Evolutionary conservation across 1,140 invertebrate species (phyloP).

Genomic region (Condylostylus longicornis): DNA sequence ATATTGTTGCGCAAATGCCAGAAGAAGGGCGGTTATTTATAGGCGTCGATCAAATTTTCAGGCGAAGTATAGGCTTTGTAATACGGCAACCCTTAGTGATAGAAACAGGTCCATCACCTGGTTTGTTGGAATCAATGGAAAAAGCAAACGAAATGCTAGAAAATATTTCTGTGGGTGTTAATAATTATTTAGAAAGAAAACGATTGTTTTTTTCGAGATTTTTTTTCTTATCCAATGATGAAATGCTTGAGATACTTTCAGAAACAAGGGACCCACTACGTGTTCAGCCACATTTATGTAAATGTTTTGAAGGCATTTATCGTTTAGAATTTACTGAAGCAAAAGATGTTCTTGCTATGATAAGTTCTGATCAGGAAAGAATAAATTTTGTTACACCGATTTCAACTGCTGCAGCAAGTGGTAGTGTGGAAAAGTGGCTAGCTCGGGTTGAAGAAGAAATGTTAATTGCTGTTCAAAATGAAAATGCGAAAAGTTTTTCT

Average conservation of each 20-base stretch:
- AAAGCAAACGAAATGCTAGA: conserved; percentile 61
- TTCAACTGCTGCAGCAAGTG: conserved; percentile 61
- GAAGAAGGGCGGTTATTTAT: conserved; percentile 69
- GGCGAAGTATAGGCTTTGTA: conserved; percentile 58
- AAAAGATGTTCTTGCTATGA: conserved; percentile 72
- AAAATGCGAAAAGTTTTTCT: conserved; percentile 53
- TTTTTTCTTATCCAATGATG: conserved; percentile 91
- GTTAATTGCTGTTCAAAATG: conserved; percentile 53
- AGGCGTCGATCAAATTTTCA: conserved; percentile 63
- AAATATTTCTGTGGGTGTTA: conserved; percentile 71
- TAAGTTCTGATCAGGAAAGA: conserved; percentile 69
- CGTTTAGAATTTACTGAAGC: conserved; percentile 54
- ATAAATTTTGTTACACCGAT: conserved; percentile 54
- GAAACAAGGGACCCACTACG: conserved; percentile 77
- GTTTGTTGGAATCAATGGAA: conserved; percentile 58
- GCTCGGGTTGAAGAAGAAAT: conserved; percentile 74
- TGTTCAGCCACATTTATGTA: conserved; percentile 82
- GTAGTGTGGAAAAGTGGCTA: conserved; percentile 88
- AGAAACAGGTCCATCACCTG: conserved; percentile 50
- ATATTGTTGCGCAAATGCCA: conserved; percentile 86
- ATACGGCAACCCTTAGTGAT: conserved; percentile 57
- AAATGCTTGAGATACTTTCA: conserved; percentile 87
- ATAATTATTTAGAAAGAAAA: conserved; percentile 84
- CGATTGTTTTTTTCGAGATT: conserved; percentile 81
- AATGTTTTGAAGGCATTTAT: conserved; percentile 76